Evolutionary conservation across 2,888 invertebrate species (phyloP).

Genomic region (Andrena hattorfiana): DNA sequence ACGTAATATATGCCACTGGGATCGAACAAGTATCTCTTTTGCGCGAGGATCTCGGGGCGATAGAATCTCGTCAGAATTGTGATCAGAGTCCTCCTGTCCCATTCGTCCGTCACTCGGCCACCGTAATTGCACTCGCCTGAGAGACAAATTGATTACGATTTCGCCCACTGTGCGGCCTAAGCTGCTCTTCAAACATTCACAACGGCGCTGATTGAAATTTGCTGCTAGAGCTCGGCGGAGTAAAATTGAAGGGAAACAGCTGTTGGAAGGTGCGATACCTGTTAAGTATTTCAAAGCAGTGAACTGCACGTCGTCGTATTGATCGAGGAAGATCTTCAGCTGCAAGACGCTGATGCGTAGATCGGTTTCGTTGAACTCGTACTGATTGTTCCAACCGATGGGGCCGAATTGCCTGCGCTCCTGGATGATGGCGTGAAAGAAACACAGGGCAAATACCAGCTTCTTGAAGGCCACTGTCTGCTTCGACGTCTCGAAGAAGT

Average conservation of each 20-base stretch:
- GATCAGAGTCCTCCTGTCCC: slow-evolving; percentile 95
- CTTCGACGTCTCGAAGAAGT: slow-evolving; percentile 94
- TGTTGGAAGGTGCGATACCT: slow-evolving; percentile 64
- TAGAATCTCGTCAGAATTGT: slow-evolving; percentile 94
- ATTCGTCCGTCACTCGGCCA: slow-evolving; percentile 97
- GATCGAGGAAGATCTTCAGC: slow-evolving; percentile 94
- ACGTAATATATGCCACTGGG: slow-evolving; percentile 89
- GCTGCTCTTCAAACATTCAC: background rate
- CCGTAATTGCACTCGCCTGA: slow-evolving; percentile 98
- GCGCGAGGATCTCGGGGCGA: slow-evolving; percentile 89
- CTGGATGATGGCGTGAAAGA: slow-evolving; percentile 97
- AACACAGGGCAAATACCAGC: slow-evolving; percentile 94
- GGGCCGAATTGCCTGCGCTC: slow-evolving; percentile 96
- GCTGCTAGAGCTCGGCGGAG: too few species aligned
- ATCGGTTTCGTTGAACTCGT: slow-evolving; percentile 98
- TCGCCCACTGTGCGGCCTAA: background rate
- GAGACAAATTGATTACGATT: slow-evolving; percentile 31
- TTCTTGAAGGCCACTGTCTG: slow-evolving; percentile 92
- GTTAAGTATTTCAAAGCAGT: slow-evolving; percentile 95
- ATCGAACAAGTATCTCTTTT: slow-evolving; percentile 83
- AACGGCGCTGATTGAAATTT: too few species aligned
- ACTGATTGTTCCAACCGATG: slow-evolving; percentile 97
- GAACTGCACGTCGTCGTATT: slow-evolving; percentile 93
- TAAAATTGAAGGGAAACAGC: too few species aligned
- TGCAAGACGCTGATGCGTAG: slow-evolving; percentile 95